phyloP scores from a whole-genome alignment of 2,888 invertebrate species.

The Drosophila mulleri region DNA sequence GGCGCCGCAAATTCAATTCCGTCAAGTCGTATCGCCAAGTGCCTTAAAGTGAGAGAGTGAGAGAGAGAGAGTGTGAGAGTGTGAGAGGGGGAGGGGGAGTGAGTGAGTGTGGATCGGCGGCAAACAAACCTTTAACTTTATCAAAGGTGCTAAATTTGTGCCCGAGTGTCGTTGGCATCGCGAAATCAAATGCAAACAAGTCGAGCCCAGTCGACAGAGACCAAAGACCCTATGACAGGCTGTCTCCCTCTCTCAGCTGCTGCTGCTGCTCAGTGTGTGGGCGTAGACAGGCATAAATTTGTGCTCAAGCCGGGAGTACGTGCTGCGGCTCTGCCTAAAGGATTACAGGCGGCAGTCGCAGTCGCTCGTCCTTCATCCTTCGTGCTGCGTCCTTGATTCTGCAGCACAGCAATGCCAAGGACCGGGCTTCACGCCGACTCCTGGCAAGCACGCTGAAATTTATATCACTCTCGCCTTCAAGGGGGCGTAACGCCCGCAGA shows the following conservation, averaged over 20 bases:
- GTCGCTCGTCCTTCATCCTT: not conserved
- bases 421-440: conserved; percentile 2
- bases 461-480: conserved; percentile 21
- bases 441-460: conserved; percentile 9
- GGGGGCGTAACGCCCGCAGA: conserved; percentile 33
- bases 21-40: conserved; percentile 43
- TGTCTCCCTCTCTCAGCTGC: not conserved
- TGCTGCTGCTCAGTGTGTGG: conserved; percentile 25
- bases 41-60: no score
- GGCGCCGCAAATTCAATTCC: conserved; percentile 49
- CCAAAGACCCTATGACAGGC: conserved; percentile 17
- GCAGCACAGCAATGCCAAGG: conserved; percentile 18
- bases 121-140: conserved; percentile 70
- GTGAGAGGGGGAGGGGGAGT: not conserved
- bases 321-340: conserved; percentile 70
- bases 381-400: conserved; percentile 49
- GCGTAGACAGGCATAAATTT: conserved; percentile 73
- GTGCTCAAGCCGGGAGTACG: conserved; percentile 44
- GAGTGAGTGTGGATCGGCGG: conserved; percentile 2
- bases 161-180: conserved; percentile 68
- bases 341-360: conserved; percentile 54
- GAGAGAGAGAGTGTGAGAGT: not conserved
- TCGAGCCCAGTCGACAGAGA: conserved; percentile 39
- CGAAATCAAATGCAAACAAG: conserved; percentile 75
- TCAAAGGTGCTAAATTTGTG: conserved; percentile 74